phyloP scores from a whole-genome alignment of 2,797 vertebrate species.

The Cyclura pinguis region DNA sequence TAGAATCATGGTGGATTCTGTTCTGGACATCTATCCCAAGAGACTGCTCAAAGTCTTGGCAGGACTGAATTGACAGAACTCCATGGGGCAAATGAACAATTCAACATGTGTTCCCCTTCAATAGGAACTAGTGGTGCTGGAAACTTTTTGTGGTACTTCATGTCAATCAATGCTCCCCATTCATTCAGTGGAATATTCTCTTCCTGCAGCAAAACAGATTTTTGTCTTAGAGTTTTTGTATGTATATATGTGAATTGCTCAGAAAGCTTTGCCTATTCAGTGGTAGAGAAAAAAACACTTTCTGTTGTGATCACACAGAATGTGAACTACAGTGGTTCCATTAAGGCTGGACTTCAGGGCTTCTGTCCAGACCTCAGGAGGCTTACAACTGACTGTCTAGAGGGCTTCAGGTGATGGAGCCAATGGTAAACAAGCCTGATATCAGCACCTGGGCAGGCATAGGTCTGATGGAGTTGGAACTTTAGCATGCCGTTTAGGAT shows the following conservation, averaged over 20 bases:
- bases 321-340: neutral
- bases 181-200: slow-evolving; percentile 25
- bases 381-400: no score
- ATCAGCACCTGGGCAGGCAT: no score
- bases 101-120: slow-evolving; percentile 8
- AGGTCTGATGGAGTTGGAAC: no score
- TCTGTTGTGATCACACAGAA: neutral
- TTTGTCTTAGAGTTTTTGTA: neutral
- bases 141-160: slow-evolving; percentile 3
- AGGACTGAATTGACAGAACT: slow-evolving; percentile 47
- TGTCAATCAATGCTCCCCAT: slow-evolving; percentile 17
- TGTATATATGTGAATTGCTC: neutral
- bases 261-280: neutral
- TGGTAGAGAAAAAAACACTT: neutral
- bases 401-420: no score
- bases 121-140: slow-evolving; percentile 37
- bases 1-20: slow-evolving; percentile 53
- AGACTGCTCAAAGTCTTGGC: slow-evolving; percentile 36
- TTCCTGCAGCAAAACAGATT: neutral
- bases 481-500: no score
- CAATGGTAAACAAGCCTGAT: no score
- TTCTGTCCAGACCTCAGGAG: no score
- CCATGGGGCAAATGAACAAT: slow-evolving; percentile 34
- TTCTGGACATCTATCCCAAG: slow-evolving; percentile 26
- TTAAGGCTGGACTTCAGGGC: neutral